Conservation (phyloP, 1,140 invertebrate genomes). For the Ganaspis sp. region DNA sequence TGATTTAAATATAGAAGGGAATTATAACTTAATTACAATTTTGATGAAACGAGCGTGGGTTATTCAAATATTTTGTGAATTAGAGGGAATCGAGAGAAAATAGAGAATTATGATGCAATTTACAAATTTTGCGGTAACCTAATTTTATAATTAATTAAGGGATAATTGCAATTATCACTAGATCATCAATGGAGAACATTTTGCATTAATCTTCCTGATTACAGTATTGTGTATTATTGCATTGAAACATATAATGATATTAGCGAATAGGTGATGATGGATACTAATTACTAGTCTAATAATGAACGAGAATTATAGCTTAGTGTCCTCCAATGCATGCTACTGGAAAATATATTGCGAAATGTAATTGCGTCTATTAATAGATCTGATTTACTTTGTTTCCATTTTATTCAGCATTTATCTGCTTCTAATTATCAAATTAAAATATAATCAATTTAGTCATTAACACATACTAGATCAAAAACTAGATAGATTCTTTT, state of each 20-base stretch:
- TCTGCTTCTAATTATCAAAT: not conserved
- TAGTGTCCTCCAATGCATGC: not conserved
- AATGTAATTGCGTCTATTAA: not conserved
- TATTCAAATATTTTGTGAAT: not conserved
- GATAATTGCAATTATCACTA: not conserved
- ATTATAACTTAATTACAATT: too few species aligned
- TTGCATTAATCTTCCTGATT: not conserved
- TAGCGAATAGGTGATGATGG: conserved; percentile 11
- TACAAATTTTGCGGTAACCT: not conserved
- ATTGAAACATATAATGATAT: not conserved
- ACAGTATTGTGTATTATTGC: not conserved
- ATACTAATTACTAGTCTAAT: conserved; percentile 12
- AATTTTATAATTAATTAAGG: conserved; percentile 9
- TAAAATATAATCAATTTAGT: too few species aligned
- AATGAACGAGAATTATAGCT: not conserved
- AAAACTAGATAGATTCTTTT: too few species aligned
- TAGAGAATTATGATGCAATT: not conserved
- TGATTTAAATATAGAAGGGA: too few species aligned
- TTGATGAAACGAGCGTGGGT: not conserved
- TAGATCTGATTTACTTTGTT: not conserved
- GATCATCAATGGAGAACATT: not conserved
- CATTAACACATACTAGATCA: too few species aligned
- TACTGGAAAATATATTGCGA: not conserved
- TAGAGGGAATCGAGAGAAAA: not conserved
- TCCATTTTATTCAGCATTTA: not conserved